phyloP scores from a whole-genome alignment of 1,140 invertebrate genomes.

The Procambarus clarkii region DNA sequence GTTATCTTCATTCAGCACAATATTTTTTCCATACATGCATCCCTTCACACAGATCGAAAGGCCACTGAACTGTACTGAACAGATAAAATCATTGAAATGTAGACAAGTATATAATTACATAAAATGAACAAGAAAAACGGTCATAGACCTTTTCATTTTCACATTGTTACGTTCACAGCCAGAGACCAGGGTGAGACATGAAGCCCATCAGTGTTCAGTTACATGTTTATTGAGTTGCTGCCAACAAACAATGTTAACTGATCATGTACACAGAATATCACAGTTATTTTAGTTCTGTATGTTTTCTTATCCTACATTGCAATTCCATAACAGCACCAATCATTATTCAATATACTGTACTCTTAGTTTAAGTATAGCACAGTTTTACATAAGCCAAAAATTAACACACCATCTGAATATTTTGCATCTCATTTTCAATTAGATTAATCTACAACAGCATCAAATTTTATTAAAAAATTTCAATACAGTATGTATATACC shows the following conservation, averaged over 20 bases:
- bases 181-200: too few species aligned
- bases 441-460: neutral
- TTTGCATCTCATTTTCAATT: neutral
- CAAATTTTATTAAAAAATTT: neutral
- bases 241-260: neutral
- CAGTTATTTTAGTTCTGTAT: slow-evolving; percentile 1
- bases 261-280: neutral
- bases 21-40: too few species aligned
- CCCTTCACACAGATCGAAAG: too few species aligned
- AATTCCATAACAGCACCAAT: neutral
- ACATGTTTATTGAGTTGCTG: neutral
- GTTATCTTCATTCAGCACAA: too few species aligned
- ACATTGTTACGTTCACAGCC: too few species aligned
- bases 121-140: too few species aligned
- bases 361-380: neutral
- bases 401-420: neutral
- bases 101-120: too few species aligned
- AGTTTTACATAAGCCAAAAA: neutral
- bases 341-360: neutral
- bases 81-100: too few species aligned
- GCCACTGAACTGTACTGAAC: too few species aligned
- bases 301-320: neutral
- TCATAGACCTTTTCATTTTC: too few species aligned
- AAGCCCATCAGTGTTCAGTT: too few species aligned
- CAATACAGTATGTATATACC: too few species aligned